Evolutionary conservation across 2,888 invertebrate species (phyloP).

Genomic region (Strigamia maritima): DNA sequence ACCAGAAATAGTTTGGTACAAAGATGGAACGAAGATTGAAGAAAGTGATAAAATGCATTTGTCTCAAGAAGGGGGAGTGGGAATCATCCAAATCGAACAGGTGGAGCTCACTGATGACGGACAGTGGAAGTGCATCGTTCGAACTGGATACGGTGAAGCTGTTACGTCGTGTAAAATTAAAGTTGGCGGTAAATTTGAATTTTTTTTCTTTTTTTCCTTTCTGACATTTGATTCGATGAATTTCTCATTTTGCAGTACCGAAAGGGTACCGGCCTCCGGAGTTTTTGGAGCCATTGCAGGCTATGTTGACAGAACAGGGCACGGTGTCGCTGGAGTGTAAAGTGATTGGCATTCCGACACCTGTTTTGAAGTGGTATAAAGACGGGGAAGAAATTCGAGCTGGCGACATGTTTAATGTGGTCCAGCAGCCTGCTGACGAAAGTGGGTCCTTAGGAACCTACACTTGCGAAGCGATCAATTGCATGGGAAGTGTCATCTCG

Average conservation of each 20-base stretch:
- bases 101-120: conserved; percentile 79
- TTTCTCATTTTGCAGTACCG: conserved; percentile 60
- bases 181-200: conserved; percentile 48
- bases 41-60: conserved; percentile 65
- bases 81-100: conserved; percentile 69
- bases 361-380: conserved; percentile 51
- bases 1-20: conserved; percentile 74
- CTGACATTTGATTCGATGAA: not conserved
- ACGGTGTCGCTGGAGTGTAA: conserved; percentile 88
- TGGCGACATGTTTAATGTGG: conserved; percentile 82
- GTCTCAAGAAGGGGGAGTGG: conserved; percentile 64
- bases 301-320: conserved; percentile 79
- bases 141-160: conserved; percentile 50
- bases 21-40: conserved; percentile 72
- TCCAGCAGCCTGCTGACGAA: conserved; percentile 72
- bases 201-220: conserved; percentile 2
- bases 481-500: conserved; percentile 80
- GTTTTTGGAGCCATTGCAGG: conserved; percentile 78
- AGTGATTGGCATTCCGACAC: conserved; percentile 79
- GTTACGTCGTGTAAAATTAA: conserved; percentile 49
- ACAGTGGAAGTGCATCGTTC: conserved; percentile 53
- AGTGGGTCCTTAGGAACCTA: conserved; percentile 82
- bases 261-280: conserved; percentile 84
- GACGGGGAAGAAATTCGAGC: conserved; percentile 64
- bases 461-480: conserved; percentile 82